These are phyloP conservation scores for Acanthisitta chloris DNA, from an alignment of 2,113 vertebrate genomes.

Conservation along the genomic window DNA sequence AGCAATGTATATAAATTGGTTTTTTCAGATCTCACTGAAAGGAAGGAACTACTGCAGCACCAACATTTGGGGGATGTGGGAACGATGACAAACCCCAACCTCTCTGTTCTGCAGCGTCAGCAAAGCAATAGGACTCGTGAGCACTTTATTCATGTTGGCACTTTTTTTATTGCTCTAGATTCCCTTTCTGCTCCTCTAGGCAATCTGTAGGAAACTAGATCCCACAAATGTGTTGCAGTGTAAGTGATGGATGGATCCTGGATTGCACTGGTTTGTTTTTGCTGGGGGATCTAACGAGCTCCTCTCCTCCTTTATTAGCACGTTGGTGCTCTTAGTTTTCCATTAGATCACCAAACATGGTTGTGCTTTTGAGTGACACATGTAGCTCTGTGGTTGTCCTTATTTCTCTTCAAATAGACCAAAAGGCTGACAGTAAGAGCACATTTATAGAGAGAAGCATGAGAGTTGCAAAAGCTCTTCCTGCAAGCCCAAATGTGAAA, in stretches of 20 bases:
- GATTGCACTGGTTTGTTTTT: neutral
- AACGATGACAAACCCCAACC: neutral
- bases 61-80: neutral
- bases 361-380: neutral
- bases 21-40: neutral
- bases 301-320: neutral
- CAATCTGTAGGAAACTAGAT: neutral
- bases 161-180: neutral
- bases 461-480: neutral
- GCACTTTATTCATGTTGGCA: neutral
- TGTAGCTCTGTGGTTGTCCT: neutral
- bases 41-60: neutral
- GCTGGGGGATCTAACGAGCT: neutral
- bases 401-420: neutral
- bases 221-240: neutral
- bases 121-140: neutral
- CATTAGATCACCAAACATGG: neutral
- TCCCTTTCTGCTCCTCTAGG: neutral
- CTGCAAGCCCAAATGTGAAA: neutral
- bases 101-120: neutral
- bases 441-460: neutral
- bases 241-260: neutral
- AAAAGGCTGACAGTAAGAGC: neutral
- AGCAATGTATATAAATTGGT: neutral
- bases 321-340: neutral